Evolutionary conservation across 2,113 vertebrate species (phyloP).

Genomic region (Euleptes europaea): DNA sequence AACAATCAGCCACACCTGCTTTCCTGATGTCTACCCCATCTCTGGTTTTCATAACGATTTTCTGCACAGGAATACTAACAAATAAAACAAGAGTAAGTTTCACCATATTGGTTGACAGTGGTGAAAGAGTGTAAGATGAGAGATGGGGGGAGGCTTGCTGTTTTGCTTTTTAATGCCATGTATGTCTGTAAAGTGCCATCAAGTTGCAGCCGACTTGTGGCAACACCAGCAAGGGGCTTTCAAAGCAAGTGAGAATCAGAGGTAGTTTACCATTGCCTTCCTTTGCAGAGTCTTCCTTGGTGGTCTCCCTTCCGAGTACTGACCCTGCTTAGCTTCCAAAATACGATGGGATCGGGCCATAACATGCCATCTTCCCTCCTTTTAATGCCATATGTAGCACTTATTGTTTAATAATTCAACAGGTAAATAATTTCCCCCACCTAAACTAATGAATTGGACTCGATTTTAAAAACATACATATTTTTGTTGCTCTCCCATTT

Average conservation of each 20-base stretch:
- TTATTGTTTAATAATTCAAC: slow-evolving; percentile 69
- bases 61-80: slow-evolving; percentile 41
- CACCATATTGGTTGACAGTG: slow-evolving; percentile 46
- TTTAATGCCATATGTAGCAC: background rate
- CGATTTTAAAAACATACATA: background rate
- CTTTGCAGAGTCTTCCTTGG: too few species aligned
- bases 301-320: too few species aligned
- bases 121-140: background rate
- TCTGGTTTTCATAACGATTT: slow-evolving; percentile 64
- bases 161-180: slow-evolving; percentile 40
- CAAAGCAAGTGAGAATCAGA: too few species aligned
- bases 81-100: slow-evolving; percentile 30
- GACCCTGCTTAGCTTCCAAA: too few species aligned
- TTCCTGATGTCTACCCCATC: slow-evolving; percentile 59
- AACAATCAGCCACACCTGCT: slow-evolving; percentile 61
- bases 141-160: background rate
- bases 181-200: slow-evolving; percentile 14
- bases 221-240: too few species aligned
- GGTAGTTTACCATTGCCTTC: too few species aligned
- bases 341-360: too few species aligned
- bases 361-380: too few species aligned
- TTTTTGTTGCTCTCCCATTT: background rate
- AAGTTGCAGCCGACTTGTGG: too few species aligned
- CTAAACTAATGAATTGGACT: slow-evolving; percentile 2
- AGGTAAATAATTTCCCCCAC: background rate